phyloP scores from a whole-genome alignment of 2,113 vertebrate species.

The Macrotis lagotis region DNA sequence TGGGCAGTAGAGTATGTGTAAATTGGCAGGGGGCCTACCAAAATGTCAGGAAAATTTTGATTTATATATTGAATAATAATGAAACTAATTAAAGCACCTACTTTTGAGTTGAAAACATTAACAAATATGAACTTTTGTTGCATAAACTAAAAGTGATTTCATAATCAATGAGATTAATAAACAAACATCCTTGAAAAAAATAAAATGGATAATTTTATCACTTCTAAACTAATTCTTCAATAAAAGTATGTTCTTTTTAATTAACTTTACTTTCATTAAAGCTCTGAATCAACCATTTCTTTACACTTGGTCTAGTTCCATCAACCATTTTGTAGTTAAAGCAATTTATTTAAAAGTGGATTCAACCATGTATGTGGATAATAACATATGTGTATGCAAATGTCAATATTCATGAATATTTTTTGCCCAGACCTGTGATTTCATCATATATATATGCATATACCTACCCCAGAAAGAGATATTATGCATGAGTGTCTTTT shows the following conservation, averaged over 20 bases:
- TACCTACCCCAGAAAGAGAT: too few species aligned
- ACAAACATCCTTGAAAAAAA: background rate
- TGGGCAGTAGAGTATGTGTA: background rate
- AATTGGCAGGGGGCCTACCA: background rate
- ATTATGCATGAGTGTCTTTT: too few species aligned
- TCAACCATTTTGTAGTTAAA: conserved; percentile 19
- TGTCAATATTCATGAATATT: too few species aligned
- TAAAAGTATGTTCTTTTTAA: background rate
- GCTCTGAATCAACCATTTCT: background rate
- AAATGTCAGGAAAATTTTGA: background rate
- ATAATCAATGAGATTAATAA: background rate
- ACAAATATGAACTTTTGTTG: background rate
- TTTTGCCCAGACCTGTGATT: background rate
- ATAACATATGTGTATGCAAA: background rate
- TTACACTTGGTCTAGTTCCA: conserved; percentile 7
- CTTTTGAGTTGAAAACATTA: background rate
- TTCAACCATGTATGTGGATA: background rate
- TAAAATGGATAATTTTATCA: background rate
- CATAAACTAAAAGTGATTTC: background rate
- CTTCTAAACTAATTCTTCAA: background rate
- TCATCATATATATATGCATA: background rate
- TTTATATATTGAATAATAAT: background rate
- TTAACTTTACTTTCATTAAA: background rate
- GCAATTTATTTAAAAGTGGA: background rate
- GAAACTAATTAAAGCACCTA: background rate